phyloP scores from a whole-genome alignment of 2,113 vertebrate genomes.

The Patagioenas fasciata region DNA sequence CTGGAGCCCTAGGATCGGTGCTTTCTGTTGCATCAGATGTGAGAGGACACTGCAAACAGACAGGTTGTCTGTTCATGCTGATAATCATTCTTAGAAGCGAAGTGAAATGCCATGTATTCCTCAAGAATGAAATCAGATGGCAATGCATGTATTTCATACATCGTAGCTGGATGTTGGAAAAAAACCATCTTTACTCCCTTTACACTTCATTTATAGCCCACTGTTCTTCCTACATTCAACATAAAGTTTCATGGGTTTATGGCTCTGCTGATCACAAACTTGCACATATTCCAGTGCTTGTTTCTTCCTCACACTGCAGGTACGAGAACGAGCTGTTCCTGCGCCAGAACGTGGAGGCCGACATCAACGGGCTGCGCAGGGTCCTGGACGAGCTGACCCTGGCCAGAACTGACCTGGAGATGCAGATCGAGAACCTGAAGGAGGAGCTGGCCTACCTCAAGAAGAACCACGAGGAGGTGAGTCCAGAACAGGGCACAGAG shows the following conservation, averaged over 20 bases:
- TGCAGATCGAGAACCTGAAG: slow-evolving; percentile 83
- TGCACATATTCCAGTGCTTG: rapidly evolving
- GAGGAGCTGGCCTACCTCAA: slow-evolving; percentile 94
- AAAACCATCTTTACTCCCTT: not conserved
- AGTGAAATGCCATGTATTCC: not conserved
- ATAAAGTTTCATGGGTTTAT: not conserved
- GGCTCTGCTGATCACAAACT: not conserved
- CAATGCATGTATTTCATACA: not conserved
- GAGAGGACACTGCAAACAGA: not conserved
- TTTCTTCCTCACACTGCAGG: slow-evolving; percentile 30
- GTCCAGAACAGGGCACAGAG: not conserved
- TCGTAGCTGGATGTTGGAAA: not conserved
- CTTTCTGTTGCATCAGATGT: not conserved
- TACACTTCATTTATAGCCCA: not conserved
- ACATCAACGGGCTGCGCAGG: slow-evolving; percentile 78
- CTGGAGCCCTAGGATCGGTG: not conserved
- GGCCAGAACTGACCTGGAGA: slow-evolving; percentile 74
- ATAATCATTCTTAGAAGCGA: not conserved
- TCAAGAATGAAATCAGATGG: not conserved
- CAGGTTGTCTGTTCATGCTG: not conserved
- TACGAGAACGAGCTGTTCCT: slow-evolving; percentile 77
- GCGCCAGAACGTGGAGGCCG: slow-evolving; percentile 75
- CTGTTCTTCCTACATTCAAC: not conserved
- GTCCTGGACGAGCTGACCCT: slow-evolving; percentile 81
- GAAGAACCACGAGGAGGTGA: slow-evolving; percentile 96